Evolutionary conservation across 1,140 invertebrate genomes (phyloP), one percentile per base, ranked within the genome.

Genomic region (Drosophila bipectinata): DNA sequence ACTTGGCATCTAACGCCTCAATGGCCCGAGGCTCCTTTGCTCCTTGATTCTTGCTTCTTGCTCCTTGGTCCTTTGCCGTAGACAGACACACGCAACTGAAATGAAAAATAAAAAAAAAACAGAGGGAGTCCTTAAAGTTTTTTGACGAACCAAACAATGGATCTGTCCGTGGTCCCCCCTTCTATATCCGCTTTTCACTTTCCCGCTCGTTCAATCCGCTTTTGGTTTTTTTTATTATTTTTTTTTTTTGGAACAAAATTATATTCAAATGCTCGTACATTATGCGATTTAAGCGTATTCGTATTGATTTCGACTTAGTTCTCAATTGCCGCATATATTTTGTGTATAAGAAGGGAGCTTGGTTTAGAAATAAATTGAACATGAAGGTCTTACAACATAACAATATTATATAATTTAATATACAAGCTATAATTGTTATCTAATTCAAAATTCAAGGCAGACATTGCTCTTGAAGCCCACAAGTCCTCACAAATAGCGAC

Each of bases 261-360:
- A 62, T 73, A 62, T 73, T 73, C 68, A 73, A 62, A 73, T 73
- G 57, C 69, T 55, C 9, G 69, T 54, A 61, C 44, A 54, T 60
- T 61, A 53, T 53, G 57, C 68, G 57, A 62, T 72, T 73, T 61
- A 21, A 59, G 66, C 47, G 66, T 47, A 71, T 72, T 72, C 47
- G 66, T 47, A 71, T 72, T 72, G 68, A 71, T 53, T 72, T 71
- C 64, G 68, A 21, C 54, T 72, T 69, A 59, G 32, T 37, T 28
- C 26, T 7, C 32, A 34, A 34, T 34, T 34, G 32, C 32, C 32
- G 32, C 9, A 34, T 34, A 34, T 34, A 34, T 34, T 37, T 37
- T 37, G 12, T 32, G 8, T 8, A 32, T 32, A 41, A n/a, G 10
- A 12, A 14, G 10, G 1, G 4, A 41, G n/a, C 39, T 41, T n/a